A percentile compares a stretch with the other conserved stretches of the same genome.
Evolutionary conservation across 2,888 invertebrate species (phyloP).

Genomic region (Pyrrhosoma nymphula): DNA sequence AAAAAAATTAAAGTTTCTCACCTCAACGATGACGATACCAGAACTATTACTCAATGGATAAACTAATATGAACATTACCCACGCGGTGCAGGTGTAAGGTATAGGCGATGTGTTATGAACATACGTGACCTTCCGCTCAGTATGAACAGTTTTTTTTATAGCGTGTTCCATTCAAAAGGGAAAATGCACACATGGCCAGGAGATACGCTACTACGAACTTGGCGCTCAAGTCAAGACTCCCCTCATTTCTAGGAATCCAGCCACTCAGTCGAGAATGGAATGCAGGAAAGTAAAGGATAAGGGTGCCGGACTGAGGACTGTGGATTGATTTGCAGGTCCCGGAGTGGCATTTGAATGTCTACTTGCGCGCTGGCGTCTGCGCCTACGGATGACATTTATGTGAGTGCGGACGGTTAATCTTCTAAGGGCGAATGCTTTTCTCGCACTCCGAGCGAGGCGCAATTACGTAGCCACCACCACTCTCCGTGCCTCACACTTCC

Average conservation of each 20-base stretch:
- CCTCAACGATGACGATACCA: neutral
- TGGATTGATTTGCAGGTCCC: conserved; percentile 9
- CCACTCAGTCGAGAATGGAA: neutral
- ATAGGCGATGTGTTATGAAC: neutral
- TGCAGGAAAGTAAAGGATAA: neutral
- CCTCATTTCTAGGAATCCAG: neutral
- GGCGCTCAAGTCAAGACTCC: neutral
- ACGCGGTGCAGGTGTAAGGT: neutral
- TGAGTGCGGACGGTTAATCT: neutral
- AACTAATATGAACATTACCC: neutral
- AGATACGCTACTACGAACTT: neutral
- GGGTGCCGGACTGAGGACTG: neutral
- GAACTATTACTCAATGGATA: neutral
- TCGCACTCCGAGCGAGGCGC: neutral
- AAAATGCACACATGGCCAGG: neutral
- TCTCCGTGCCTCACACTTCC: neutral
- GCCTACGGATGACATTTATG: neutral
- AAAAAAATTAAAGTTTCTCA: no score
- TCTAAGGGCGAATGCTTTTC: neutral
- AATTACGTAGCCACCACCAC: neutral
- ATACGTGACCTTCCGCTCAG: neutral
- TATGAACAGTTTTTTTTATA: neutral
- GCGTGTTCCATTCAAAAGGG: neutral
- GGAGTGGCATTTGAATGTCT: neutral
- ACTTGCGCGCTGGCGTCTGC: neutral